A percentile compares a stretch with the other conserved stretches of the same genome.
Evolutionary conservation across 2,113 vertebrate genomes (phyloP).

Genomic region (Phylloscopus whistleri): DNA sequence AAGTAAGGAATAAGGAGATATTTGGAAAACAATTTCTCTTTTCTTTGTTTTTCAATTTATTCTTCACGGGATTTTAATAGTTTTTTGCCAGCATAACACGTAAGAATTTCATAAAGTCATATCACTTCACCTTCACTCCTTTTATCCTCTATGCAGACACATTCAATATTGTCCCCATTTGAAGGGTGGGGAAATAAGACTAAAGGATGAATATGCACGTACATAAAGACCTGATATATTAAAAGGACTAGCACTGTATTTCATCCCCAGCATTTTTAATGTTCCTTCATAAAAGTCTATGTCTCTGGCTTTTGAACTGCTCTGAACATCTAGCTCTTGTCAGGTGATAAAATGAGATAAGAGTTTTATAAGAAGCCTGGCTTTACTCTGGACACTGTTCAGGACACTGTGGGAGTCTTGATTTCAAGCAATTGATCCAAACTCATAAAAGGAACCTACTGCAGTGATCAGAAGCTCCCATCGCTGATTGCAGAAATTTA

Average conservation of each 20-base stretch:
- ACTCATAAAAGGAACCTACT: neutral
- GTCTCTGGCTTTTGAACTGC: neutral
- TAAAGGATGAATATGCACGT: neutral
- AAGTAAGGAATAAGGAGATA: neutral
- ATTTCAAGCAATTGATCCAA: neutral
- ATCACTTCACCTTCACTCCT: neutral
- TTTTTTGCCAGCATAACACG: neutral
- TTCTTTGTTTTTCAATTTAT: neutral
- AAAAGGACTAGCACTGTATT: neutral
- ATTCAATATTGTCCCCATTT: neutral
- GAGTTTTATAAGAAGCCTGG: neutral
- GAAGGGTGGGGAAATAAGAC: neutral
- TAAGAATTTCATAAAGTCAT: neutral
- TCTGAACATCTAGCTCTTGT: neutral
- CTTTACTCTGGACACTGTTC: neutral
- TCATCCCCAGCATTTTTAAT: neutral
- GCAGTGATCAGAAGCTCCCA: neutral
- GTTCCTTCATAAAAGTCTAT: neutral
- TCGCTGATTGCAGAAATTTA: neutral
- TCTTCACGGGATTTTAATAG: neutral
- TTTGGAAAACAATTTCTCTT: neutral
- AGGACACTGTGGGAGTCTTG: neutral
- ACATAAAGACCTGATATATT: neutral
- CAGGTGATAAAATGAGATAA: neutral
- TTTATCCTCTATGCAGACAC: neutral